These are phyloP conservation scores for Mustela lutreola DNA, from an alignment of 2,113 vertebrate species.

Conservation along the genomic window DNA sequence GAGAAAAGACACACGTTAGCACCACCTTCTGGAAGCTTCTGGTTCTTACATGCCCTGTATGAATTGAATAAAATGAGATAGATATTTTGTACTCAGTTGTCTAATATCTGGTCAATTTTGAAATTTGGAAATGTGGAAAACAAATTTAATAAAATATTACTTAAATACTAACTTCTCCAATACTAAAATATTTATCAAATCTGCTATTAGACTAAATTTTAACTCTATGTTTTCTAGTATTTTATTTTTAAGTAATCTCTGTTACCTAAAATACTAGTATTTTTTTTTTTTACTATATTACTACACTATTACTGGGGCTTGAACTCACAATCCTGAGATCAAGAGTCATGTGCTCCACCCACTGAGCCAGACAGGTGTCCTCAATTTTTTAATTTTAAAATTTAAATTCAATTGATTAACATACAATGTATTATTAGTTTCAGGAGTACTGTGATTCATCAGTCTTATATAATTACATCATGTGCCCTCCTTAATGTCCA, in stretches of 20 bases:
- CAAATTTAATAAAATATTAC: not conserved
- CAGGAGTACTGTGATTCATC: too few relatives aligned
- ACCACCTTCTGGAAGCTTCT: slow-evolving; percentile 60
- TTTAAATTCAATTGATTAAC: too few relatives aligned
- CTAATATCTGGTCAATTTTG: not conserved
- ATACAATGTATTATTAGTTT: too few relatives aligned
- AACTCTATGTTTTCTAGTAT: not conserved
- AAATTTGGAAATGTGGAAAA: slow-evolving; percentile 21
- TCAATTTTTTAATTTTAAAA: not conserved
- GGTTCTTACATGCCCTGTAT: not conserved
- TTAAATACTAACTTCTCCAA: not conserved
- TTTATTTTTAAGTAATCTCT: not conserved
- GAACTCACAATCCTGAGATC: not conserved
- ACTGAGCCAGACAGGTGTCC: not conserved
- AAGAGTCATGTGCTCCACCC: not conserved
- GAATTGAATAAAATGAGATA: not conserved
- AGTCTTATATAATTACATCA: too few relatives aligned
- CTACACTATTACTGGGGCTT: not conserved
- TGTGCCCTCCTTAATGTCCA: too few relatives aligned
- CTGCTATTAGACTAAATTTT: not conserved
- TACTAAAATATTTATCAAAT: not conserved
- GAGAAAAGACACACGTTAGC: not conserved
- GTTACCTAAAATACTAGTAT: too few relatives aligned
- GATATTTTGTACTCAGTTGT: not conserved
- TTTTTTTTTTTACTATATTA: too few relatives aligned